Percentiles rank a stretch among this genome's conserved stretches.
These are phyloP conservation scores for Lepidochitona cinerea DNA, from an alignment of 2,888 invertebrate genomes.

Conservation along the genomic window DNA sequence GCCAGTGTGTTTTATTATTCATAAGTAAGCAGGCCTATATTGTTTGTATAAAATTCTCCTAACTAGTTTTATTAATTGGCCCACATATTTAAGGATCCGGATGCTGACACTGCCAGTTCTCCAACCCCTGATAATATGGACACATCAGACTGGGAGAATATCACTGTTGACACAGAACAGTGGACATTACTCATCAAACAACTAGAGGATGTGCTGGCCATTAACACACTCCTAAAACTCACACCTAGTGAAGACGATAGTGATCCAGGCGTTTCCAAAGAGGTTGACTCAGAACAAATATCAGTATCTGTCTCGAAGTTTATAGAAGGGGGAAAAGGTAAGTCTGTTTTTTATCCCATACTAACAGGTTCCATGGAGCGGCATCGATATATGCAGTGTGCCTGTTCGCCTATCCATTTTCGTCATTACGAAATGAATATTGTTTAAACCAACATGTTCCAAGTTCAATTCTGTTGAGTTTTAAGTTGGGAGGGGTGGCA, in stretches of 20 bases:
- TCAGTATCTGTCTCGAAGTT: conserved; percentile 64
- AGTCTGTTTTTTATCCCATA: too few relatives aligned
- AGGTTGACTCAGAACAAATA: conserved; percentile 36
- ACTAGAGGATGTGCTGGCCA: conserved; percentile 87
- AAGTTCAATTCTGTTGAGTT: too few relatives aligned
- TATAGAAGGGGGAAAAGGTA: conserved; percentile 71
- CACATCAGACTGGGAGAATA: conserved; percentile 81
- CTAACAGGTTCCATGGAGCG: too few relatives aligned
- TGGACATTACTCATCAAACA: conserved; percentile 91
- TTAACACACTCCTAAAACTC: conserved; percentile 60
- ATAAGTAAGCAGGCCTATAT: too few relatives aligned
- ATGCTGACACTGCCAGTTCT: conserved; percentile 55
- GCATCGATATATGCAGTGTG: too few relatives aligned
- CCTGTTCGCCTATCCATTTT: too few relatives aligned
- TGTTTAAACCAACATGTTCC: too few relatives aligned
- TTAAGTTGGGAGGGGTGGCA: too few relatives aligned
- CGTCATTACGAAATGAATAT: too few relatives aligned
- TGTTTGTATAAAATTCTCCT: too few relatives aligned
- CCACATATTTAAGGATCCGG: conserved; percentile 54
- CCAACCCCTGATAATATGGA: conserved; percentile 33
- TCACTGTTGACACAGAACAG: conserved; percentile 87
- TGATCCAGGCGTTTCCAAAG: conserved; percentile 13
- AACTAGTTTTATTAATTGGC: too few relatives aligned
- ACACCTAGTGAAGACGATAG: conserved; percentile 26
- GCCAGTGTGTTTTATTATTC: too few relatives aligned